Base-by-base conservation (phyloP, 1,140 invertebrate species). In the Pseudomyrmex flavicornis region DNA sequence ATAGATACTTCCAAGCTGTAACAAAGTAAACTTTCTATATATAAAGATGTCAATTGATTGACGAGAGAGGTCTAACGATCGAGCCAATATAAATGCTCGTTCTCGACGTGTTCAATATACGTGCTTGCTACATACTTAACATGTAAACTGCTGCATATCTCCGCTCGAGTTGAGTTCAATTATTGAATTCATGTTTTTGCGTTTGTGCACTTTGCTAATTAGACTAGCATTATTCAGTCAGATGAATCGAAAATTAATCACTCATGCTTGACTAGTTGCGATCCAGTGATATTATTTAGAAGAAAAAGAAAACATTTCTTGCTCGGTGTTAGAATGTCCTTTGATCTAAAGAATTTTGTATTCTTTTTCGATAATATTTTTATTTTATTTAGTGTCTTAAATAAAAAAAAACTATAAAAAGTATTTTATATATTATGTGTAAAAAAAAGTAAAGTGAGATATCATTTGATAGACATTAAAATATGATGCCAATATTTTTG, bases 161-260 rank as follows among this genome's bases (percentile, higher is more conserved):
- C 69, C 68, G 54, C 83, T 66, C 82, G 73, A 84, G 22, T 83
- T 75, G 74, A 77, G 79, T 85, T 85, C 88, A 84, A 84, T 70
- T 65, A 80, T 35, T 35, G 35, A 7, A 35, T 35, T 35, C 5
- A n/a, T 59, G 80, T 62, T 83, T 59, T 35, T 66, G 82, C 82
- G 73, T 80, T 86, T 86, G 77, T 86, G 70, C 76, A 65, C 69
- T 75, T 85, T 58, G 79, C 62, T 91, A 90, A 91, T 91, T 90
- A 91, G 91, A 86, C 84, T 85, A 77, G 85, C 46, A 89, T 90
- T 90, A 91, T 86, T 90, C 77, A 84, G 63, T 83, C 83, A 77
- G 83, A 90, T 87, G 84, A 90, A 87, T 86, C 80, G 61, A 56
- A 59, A 86, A 69, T 84, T 83, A 90, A 88, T 91, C 80, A 83